phyloP scores from a whole-genome alignment of 2,888 invertebrate genomes.

The Lumbricus terrestris region DNA sequence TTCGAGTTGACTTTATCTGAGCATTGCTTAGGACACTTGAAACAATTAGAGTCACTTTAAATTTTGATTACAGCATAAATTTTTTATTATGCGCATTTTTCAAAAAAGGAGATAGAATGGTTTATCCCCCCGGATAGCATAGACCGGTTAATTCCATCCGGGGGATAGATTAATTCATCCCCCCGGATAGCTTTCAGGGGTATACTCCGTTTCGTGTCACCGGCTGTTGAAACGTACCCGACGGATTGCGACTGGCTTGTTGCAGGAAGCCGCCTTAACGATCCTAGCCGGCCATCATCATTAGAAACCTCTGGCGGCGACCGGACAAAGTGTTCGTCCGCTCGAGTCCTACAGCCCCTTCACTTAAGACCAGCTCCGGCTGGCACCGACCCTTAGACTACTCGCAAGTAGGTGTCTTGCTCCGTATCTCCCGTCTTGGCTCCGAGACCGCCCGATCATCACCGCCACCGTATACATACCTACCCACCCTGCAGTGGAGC shows the following conservation, averaged over 20 bases:
- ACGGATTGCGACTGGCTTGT: background rate
- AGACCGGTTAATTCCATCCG: too few relatives aligned
- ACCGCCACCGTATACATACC: background rate
- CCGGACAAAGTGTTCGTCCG: background rate
- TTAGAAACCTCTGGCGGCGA: background rate
- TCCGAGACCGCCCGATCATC: background rate
- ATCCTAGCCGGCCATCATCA: background rate
- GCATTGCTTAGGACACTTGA: too few relatives aligned
- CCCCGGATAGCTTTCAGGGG: too few relatives aligned
- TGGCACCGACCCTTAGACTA: constrained; percentile 15
- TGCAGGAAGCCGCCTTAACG: background rate
- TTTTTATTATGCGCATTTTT: too few relatives aligned
- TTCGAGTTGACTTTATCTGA: too few relatives aligned
- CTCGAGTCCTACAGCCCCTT: background rate
- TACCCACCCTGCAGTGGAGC: background rate
- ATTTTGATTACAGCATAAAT: too few relatives aligned
- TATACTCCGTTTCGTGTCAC: too few relatives aligned
- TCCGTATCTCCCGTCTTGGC: background rate
- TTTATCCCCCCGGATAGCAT: too few relatives aligned
- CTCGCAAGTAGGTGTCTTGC: background rate
- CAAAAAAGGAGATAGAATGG: too few relatives aligned
- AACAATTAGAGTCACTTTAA: too few relatives aligned
- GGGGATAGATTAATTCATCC: too few relatives aligned
- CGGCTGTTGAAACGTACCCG: background rate
- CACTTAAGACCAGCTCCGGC: background rate